These are phyloP conservation scores for Polymixis flavicincta DNA, from an alignment of 2,888 invertebrate species.

Conservation along the genomic window DNA sequence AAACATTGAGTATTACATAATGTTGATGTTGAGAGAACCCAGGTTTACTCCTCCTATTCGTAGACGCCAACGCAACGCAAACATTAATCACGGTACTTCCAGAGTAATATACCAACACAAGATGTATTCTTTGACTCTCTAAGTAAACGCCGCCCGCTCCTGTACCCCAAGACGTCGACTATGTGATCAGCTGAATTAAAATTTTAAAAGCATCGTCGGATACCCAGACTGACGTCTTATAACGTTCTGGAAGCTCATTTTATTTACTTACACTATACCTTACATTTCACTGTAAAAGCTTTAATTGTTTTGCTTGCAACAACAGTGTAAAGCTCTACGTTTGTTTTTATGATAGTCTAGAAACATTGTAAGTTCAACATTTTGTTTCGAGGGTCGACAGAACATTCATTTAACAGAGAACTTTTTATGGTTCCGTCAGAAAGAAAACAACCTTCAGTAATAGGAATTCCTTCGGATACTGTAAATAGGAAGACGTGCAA, in stretches of 20 bases:
- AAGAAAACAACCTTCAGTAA: constrained; percentile 86
- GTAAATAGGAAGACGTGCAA: constrained; percentile 89
- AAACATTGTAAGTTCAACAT: constrained; percentile 81
- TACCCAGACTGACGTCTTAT: constrained; percentile 23
- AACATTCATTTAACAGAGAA: constrained; percentile 85
- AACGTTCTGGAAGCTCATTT: constrained; percentile 41
- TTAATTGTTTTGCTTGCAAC: constrained; percentile 78
- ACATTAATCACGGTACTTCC: constrained; percentile 64
- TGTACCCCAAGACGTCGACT: constrained; percentile 43
- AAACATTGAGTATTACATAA: constrained; percentile 37
- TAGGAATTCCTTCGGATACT: constrained; percentile 87
- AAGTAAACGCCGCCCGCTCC: constrained; percentile 54
- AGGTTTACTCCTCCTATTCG: constrained; percentile 41
- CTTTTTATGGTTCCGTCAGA: constrained; percentile 86
- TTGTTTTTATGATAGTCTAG: constrained; percentile 82
- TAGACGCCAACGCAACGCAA: constrained; percentile 45
- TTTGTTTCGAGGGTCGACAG: constrained; percentile 80
- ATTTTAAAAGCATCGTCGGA: constrained; percentile 55
- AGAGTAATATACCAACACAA: constrained; percentile 53
- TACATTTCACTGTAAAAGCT: constrained; percentile 65
- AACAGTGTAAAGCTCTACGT: constrained; percentile 78
- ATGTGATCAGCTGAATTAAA: constrained; percentile 62
- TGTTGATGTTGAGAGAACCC: constrained; percentile 33
- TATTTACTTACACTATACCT: constrained; percentile 42
- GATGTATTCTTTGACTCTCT: constrained; percentile 61